phyloP scores from a whole-genome alignment of 2,113 vertebrate species.

The Apodemus speciosus region DNA sequence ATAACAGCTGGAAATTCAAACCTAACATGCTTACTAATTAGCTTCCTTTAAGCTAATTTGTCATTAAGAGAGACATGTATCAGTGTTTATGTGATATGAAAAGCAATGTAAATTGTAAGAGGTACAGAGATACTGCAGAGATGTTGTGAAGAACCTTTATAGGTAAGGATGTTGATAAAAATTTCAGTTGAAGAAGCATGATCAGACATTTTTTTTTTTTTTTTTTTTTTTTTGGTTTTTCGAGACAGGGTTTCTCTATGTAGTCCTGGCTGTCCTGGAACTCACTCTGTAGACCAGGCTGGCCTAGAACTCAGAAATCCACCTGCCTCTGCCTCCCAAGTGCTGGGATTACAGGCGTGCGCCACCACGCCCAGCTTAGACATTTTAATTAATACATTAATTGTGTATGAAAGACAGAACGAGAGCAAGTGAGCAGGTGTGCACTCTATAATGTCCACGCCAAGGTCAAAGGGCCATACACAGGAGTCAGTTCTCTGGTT shows the following conservation, averaged over 20 bases:
- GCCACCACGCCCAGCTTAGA: too few relatives aligned
- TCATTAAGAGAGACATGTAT: constrained; percentile 3
- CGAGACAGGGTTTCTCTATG: too few relatives aligned
- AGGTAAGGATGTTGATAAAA: neutral
- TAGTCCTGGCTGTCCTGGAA: too few relatives aligned
- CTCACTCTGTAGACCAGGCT: too few relatives aligned
- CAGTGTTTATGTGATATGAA: neutral
- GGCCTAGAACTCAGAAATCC: too few relatives aligned
- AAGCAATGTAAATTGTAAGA: neutral
- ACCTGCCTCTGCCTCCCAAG: too few relatives aligned
- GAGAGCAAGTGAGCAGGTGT: neutral
- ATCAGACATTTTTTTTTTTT: too few relatives aligned
- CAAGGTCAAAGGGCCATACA: neutral
- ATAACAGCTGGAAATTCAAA: neutral
- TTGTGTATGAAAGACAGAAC: neutral
- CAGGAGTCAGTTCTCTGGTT: neutral
- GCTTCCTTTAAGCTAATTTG: neutral
- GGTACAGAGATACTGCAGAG: neutral
- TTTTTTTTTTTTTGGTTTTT: too few relatives aligned
- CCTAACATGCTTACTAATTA: neutral
- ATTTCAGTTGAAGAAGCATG: constrained; percentile 19
- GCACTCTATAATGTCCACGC: neutral
- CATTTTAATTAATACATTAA: neutral
- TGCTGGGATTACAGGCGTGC: too few relatives aligned
- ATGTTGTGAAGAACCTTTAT: neutral